A percentile compares a stretch with the other conserved stretches of the same genome.
Conservation (phyloP, 1,140 invertebrate species). For the Parasteatoda tepidariorum region DNA sequence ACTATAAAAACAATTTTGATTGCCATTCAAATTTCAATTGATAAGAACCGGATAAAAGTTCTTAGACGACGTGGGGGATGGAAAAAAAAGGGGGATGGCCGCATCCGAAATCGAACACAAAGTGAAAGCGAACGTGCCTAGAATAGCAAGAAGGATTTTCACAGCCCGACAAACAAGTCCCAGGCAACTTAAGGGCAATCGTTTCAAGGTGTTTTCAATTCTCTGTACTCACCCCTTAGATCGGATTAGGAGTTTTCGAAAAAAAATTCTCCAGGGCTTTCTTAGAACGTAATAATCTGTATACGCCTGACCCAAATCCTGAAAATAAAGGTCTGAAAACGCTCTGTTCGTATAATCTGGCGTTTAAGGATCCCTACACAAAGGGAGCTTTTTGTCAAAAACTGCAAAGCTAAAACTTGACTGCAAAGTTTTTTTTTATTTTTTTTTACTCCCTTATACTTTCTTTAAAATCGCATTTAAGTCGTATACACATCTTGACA, state of each 20-base stretch:
- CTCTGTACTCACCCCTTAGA: neutral
- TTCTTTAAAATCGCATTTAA: constrained; percentile 23
- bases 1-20: constrained; percentile 28
- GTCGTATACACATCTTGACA: constrained; percentile 5
- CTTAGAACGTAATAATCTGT: neutral
- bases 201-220: constrained; percentile 40
- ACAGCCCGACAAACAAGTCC: neutral
- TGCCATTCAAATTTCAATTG: constrained; percentile 26
- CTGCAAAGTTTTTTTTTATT: constrained; percentile 24
- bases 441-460: neutral
- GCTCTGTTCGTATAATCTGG: constrained; percentile 16
- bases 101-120: neutral
- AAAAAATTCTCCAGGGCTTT: neutral
- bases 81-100: neutral
- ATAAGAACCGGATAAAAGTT: constrained; percentile 34
- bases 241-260: constrained; percentile 9
- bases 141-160: constrained; percentile 15
- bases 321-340: neutral
- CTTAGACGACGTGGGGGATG: neutral
- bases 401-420: constrained; percentile 10
- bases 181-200: neutral
- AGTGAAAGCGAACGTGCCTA: constrained; percentile 37
- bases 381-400: neutral
- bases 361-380: constrained; percentile 19
- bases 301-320: neutral